A percentile compares a stretch with the other conserved stretches of the same genome.
Conservation (phyloP, 2,113 vertebrate species). For the Semnornis frantzii region DNA sequence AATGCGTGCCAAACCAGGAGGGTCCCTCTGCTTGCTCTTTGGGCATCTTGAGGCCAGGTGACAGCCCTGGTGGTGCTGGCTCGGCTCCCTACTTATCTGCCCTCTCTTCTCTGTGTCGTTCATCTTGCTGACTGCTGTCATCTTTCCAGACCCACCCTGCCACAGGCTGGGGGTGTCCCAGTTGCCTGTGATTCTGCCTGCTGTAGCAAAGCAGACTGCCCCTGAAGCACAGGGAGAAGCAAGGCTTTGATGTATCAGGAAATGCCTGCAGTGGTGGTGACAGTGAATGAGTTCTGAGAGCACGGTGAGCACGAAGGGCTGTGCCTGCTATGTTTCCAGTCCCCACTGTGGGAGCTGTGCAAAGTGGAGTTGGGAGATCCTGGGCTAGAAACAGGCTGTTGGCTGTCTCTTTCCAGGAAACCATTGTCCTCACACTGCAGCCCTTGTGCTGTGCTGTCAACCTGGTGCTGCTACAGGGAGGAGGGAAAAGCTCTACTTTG, state of each 20-base stretch:
- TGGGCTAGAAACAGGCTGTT: rapidly evolving
- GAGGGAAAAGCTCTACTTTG: neutral
- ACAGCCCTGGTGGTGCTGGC: neutral
- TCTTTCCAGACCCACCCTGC: neutral
- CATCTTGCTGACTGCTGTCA: neutral
- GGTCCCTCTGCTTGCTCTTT: neutral
- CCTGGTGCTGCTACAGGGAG: neutral
- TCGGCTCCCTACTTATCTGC: neutral
- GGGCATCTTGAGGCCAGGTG: neutral
- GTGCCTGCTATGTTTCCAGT: rapidly evolving
- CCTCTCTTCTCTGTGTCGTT: neutral
- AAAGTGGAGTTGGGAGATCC: too few species aligned
- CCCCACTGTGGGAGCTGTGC: neutral
- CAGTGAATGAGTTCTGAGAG: neutral
- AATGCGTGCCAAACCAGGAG: neutral
- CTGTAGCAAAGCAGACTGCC: neutral
- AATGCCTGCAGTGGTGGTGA: neutral
- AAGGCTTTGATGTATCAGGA: neutral
- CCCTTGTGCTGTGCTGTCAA: neutral
- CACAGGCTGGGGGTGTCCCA: neutral
- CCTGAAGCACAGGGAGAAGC: rapidly evolving
- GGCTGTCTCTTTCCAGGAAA: rapidly evolving
- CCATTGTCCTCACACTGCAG: neutral
- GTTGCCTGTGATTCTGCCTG: neutral
- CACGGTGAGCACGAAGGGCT: neutral